Percentiles rank a stretch among this genome's conserved stretches.
These are phyloP conservation scores for Micrasema longulum DNA, from an alignment of 1,140 invertebrate genomes.

Conservation along the genomic window DNA sequence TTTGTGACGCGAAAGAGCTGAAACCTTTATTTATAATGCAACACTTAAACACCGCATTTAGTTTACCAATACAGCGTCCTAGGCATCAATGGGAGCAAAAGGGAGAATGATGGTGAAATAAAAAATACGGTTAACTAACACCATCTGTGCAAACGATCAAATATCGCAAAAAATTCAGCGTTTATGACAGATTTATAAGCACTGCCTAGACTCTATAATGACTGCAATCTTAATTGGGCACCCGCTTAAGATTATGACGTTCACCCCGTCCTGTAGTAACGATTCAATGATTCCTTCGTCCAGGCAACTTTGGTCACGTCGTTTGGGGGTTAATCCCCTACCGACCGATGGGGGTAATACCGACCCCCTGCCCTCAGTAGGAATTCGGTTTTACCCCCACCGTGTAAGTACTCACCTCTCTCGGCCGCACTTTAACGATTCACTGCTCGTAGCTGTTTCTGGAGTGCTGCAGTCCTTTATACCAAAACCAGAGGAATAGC, in stretches of 20 bases:
- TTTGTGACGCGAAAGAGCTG: too few species aligned
- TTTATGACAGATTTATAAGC: too few species aligned
- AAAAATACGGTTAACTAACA: too few species aligned
- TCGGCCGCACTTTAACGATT: conserved; percentile 39
- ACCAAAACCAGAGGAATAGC: conserved; percentile 25
- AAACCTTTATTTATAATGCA: too few species aligned
- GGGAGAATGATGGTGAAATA: too few species aligned
- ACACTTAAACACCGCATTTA: too few species aligned
- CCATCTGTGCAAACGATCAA: too few species aligned
- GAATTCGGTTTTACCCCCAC: background rate
- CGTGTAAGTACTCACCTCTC: background rate
- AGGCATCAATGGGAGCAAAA: too few species aligned
- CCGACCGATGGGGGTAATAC: background rate
- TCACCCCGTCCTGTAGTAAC: conserved; percentile 34
- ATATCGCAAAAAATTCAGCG: too few species aligned
- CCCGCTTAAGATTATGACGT: conserved; percentile 38
- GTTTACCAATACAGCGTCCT: too few species aligned
- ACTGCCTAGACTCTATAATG: too few species aligned
- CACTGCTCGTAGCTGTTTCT: conserved; percentile 35
- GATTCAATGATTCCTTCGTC: conserved; percentile 41
- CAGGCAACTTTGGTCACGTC: conserved; percentile 39
- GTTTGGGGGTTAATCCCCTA: background rate
- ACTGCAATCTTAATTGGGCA: background rate
- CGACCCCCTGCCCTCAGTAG: background rate
- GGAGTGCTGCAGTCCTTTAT: conserved; percentile 35